Evolutionary conservation across 2,888 invertebrate genomes (phyloP).

Genomic region (Coleophora flavipennella): DNA sequence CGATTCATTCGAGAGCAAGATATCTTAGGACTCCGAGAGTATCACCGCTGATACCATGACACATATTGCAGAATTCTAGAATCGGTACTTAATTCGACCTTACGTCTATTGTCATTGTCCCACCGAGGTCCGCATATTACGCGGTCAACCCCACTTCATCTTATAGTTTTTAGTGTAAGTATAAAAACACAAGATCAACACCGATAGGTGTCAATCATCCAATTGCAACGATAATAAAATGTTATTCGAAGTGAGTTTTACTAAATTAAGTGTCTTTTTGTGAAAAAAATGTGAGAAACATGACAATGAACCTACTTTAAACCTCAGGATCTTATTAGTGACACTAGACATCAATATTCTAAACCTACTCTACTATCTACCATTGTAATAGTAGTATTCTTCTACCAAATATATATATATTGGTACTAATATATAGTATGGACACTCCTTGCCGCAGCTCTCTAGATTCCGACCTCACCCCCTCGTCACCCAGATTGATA

Average conservation of each 20-base stretch:
- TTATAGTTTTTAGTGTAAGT: conserved; percentile 51
- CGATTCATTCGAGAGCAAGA: no score
- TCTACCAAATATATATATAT: no score
- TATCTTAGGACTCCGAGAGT: no score
- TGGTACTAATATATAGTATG: no score
- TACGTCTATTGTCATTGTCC: conserved; percentile 44
- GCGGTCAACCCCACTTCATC: conserved; percentile 52
- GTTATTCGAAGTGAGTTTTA: conserved; percentile 55
- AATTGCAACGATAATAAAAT: conserved; percentile 44
- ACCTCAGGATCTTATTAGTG: no score
- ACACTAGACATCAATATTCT: no score
- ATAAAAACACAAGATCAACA: conserved; percentile 51
- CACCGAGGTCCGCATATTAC: conserved; percentile 37
- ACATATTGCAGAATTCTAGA: conserved; percentile 45
- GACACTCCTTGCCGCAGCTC: no score
- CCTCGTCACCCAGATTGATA: no score
- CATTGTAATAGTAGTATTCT: no score
- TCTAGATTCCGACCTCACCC: no score
- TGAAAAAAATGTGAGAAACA: background rate
- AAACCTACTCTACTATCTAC: no score
- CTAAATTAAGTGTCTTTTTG: background rate
- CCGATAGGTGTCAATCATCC: conserved; percentile 48
- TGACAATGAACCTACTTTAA: no score
- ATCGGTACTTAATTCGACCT: conserved; percentile 44
- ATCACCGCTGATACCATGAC: conserved; percentile 46